Percentiles rank a stretch among this genome's conserved stretches.
Evolutionary conservation across 2,797 vertebrate genomes (phyloP).

Genomic region (Pantherophis vulpinus): DNA sequence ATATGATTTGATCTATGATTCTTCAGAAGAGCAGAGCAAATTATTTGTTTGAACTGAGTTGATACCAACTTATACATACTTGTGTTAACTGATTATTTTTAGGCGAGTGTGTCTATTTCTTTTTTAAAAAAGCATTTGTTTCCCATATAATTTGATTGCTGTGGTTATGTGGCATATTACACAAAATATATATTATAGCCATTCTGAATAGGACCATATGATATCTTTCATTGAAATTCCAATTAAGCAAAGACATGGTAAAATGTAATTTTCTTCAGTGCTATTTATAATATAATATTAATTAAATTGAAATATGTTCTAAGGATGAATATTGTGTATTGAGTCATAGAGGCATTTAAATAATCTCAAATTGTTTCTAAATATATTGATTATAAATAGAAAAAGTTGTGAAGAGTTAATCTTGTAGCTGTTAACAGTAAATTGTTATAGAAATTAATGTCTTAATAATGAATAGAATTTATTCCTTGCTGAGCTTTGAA

Average conservation of each 20-base stretch:
- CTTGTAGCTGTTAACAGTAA: conserved; percentile 29
- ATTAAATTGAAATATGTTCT: rapidly evolving
- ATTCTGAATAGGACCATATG: conserved; percentile 1
- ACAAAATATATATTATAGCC: not conserved
- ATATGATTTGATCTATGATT: not conserved
- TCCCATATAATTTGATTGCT: not conserved
- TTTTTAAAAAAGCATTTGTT: not conserved
- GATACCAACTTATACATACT: not conserved
- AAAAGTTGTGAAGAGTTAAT: conserved; percentile 14
- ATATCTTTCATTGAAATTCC: conserved; percentile 12
- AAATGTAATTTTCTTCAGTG: not conserved
- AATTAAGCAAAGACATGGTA: not conserved
- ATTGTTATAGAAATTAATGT: conserved; percentile 46
- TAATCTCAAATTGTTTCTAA: not conserved
- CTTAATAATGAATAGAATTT: conserved; percentile 36
- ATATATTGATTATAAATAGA: not conserved
- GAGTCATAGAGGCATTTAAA: not conserved
- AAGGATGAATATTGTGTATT: not conserved
- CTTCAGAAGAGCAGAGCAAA: not conserved
- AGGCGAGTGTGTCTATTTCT: not conserved
- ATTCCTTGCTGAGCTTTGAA: conserved; percentile 20
- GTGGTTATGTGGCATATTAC: not conserved
- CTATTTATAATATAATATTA: conserved; percentile 10
- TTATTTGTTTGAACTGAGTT: not conserved
- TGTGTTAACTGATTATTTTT: conserved; percentile 5